phyloP scores from a whole-genome alignment of 2,888 invertebrate species.

The Hesperia comma region DNA sequence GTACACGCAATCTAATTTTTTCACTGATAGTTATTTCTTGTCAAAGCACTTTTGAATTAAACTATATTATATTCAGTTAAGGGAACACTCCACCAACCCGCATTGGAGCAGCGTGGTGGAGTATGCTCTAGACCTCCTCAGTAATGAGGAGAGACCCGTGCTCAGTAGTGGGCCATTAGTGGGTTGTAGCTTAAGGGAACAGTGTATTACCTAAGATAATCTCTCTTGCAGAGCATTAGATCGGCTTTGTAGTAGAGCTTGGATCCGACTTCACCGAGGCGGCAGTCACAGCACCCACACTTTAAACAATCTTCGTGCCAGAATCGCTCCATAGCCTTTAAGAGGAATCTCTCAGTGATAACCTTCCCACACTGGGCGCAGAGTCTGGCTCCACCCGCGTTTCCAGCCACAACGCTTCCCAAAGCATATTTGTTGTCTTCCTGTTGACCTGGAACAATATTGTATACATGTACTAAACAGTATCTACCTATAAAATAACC shows the following conservation, averaged over 20 bases:
- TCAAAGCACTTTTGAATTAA: no score
- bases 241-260: slow-evolving; percentile 96
- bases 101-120: no score
- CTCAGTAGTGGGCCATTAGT: no score
- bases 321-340: slow-evolving; percentile 94
- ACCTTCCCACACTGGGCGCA: slow-evolving; percentile 94
- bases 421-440: slow-evolving; percentile 76
- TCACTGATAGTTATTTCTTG: no score
- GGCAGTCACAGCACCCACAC: slow-evolving; percentile 95
- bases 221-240: slow-evolving; percentile 94
- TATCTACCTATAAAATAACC: no score
- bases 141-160: no score
- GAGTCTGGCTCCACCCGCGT: slow-evolving; percentile 81
- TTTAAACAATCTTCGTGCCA: slow-evolving; percentile 98
- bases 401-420: slow-evolving; percentile 62
- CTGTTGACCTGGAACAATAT: slow-evolving; percentile 66
- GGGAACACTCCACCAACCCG: no score
- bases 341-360: slow-evolving; percentile 91
- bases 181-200: no score
- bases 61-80: no score
- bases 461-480: not conserved
- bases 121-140: no score
- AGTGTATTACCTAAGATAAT: slow-evolving; percentile 91
- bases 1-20: no score
- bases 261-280: slow-evolving; percentile 96